Conservation (phyloP, 1,140 invertebrate genomes). For the Hylaeus volcanicus region DNA sequence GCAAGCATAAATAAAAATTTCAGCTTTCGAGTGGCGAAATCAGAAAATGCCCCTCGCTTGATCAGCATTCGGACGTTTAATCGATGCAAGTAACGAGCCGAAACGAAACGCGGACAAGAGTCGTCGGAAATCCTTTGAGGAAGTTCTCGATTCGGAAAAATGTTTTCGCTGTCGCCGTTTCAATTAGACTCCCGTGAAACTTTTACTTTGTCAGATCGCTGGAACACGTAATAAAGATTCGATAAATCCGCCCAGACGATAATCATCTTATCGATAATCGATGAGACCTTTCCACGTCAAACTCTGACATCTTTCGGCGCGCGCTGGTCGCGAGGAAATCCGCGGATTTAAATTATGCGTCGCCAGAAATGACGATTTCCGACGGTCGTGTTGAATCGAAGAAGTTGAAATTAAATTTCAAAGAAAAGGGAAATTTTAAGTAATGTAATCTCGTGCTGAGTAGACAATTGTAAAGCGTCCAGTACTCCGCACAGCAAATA, state of each 20-base stretch:
- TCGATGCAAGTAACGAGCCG: constrained; percentile 11
- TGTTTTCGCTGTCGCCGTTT: constrained; percentile 56
- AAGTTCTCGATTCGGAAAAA: constrained; percentile 54
- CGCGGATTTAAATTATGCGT: not conserved
- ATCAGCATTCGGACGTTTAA: not conserved
- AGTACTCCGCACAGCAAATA: no score
- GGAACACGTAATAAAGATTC: constrained; percentile 70
- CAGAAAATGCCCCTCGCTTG: not conserved
- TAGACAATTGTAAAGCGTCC: no score
- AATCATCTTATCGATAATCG: constrained; percentile 66
- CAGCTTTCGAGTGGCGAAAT: no score
- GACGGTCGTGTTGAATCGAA: no score
- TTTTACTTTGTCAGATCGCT: constrained; percentile 61
- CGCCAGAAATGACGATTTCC: not conserved
- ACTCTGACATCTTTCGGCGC: not conserved
- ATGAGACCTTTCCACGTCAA: constrained; percentile 28
- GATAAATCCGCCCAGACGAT: constrained; percentile 57
- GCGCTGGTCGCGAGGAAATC: not conserved
- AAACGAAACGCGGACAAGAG: not conserved
- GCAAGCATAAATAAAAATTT: no score
- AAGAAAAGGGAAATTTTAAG: no score
- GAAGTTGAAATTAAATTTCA: no score
- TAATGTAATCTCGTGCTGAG: no score
- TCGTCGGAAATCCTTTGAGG: constrained; percentile 30
- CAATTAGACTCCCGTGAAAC: constrained; percentile 66